Evolutionary conservation across 2,113 vertebrate species (phyloP).

Genomic region (Vanacampus margaritifer): DNA sequence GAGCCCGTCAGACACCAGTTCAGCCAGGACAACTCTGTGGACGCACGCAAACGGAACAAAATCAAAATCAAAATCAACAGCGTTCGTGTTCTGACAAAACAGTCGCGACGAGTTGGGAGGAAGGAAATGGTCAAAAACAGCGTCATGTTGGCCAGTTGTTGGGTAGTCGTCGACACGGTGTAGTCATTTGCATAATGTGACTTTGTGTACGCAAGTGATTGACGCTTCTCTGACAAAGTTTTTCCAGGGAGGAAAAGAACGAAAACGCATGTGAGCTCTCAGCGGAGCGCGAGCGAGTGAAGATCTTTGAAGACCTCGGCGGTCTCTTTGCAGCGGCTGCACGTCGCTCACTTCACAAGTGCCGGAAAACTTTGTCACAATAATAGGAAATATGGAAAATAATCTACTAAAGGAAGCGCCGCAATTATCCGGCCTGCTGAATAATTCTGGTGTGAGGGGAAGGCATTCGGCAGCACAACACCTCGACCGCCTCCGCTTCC

Average conservation of each 20-base stretch:
- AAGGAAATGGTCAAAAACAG: too few species aligned
- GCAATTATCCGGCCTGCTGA: neutral
- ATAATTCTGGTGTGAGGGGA: neutral
- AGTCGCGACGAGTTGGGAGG: too few species aligned
- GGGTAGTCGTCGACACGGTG: neutral
- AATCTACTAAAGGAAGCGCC: neutral
- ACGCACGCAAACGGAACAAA: neutral
- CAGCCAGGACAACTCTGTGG: conserved; percentile 92
- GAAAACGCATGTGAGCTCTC: neutral
- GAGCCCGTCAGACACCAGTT: conserved; percentile 98
- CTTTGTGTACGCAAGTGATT: neutral
- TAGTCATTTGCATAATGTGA: too few species aligned
- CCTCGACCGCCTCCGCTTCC: neutral
- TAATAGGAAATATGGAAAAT: neutral
- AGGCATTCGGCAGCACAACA: neutral
- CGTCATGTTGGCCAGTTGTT: too few species aligned
- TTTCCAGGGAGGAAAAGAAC: neutral
- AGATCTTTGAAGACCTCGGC: neutral
- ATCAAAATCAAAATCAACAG: too few species aligned
- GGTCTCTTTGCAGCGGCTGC: neutral
- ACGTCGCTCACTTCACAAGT: neutral
- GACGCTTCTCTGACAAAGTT: neutral
- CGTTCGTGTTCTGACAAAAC: too few species aligned
- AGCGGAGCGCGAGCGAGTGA: neutral
- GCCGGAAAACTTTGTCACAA: neutral